Conservation (phyloP, 2,888 invertebrate species). For the Sphecodes monilicornis region DNA sequence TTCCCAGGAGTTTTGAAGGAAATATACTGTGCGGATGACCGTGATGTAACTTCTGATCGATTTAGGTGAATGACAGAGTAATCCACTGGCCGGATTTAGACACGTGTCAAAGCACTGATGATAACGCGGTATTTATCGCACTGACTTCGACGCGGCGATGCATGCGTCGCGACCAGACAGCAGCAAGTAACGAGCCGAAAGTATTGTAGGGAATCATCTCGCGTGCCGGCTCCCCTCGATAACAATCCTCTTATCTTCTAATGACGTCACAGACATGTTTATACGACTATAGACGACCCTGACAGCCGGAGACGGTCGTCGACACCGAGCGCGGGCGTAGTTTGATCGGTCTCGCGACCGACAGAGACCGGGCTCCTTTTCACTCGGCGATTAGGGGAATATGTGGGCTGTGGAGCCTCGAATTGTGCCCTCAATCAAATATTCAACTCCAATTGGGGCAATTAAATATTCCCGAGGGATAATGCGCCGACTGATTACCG, state of each 20-base stretch:
- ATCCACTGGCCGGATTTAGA: neutral
- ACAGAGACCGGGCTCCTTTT: neutral
- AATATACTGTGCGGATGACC: neutral
- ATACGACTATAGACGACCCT: constrained; percentile 23
- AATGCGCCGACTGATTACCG: neutral
- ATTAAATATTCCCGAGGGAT: neutral
- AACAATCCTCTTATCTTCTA: constrained; percentile 58
- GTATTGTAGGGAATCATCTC: constrained; percentile 44
- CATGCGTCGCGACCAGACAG: constrained; percentile 30
- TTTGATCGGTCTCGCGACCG: constrained; percentile 36
- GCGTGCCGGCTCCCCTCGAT: constrained; percentile 48
- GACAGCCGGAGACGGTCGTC: constrained; percentile 32
- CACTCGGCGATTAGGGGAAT: neutral
- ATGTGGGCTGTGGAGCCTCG: neutral
- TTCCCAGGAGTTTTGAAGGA: neutral
- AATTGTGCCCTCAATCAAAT: neutral
- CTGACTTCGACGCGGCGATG: constrained; percentile 5
- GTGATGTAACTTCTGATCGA: neutral
- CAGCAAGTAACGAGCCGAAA: constrained; percentile 30
- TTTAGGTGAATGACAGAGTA: neutral
- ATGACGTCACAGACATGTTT: constrained; percentile 69
- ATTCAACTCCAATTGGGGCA: neutral
- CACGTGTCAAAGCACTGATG: constrained; percentile 21
- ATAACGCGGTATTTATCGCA: constrained; percentile 26
- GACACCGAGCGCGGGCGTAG: constrained; percentile 25